Percentiles rank a stretch among this genome's conserved stretches.
Conservation (phyloP, 2,888 invertebrate genomes). For the Uropetala carovei region DNA sequence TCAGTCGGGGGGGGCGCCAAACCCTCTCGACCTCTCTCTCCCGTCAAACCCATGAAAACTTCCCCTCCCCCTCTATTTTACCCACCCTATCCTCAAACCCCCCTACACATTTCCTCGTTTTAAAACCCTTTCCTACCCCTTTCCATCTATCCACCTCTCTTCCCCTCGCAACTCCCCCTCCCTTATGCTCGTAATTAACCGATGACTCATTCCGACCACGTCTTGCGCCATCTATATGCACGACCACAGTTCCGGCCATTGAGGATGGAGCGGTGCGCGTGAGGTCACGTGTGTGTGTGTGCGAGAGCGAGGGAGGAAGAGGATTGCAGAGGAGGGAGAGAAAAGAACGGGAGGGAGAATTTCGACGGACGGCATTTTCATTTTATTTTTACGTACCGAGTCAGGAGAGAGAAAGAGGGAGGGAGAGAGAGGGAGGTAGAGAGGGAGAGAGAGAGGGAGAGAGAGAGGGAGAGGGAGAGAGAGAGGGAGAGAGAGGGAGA, state of each 20-base stretch:
- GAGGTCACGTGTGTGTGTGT: constrained; percentile 21
- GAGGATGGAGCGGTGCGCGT: constrained; percentile 48
- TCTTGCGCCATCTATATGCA: constrained; percentile 61
- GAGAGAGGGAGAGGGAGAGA: too few relatives aligned
- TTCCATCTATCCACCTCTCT: background rate
- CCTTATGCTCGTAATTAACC: constrained; percentile 53
- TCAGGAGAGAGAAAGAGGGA: background rate
- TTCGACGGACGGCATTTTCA: constrained; percentile 38
- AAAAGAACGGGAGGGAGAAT: background rate
- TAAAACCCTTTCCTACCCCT: background rate
- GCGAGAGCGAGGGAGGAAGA: constrained; percentile 6
- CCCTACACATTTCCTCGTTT: background rate
- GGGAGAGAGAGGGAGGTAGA: too few relatives aligned
- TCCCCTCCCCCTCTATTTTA: background rate
- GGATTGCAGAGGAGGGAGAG: background rate
- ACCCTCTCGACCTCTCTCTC: background rate
- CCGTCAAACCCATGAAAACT: constrained; percentile 20
- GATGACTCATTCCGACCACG: constrained; percentile 62
- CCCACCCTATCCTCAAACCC: background rate
- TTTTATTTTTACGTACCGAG: constrained; percentile 54
- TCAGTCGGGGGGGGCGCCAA: background rate
- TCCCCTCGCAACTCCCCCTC: background rate
- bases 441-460: too few relatives aligned
- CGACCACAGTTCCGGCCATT: constrained; percentile 62
- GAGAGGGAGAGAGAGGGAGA: too few relatives aligned